Conservation (phyloP, 1,140 invertebrate genomes). For the Triops cancriformis region DNA sequence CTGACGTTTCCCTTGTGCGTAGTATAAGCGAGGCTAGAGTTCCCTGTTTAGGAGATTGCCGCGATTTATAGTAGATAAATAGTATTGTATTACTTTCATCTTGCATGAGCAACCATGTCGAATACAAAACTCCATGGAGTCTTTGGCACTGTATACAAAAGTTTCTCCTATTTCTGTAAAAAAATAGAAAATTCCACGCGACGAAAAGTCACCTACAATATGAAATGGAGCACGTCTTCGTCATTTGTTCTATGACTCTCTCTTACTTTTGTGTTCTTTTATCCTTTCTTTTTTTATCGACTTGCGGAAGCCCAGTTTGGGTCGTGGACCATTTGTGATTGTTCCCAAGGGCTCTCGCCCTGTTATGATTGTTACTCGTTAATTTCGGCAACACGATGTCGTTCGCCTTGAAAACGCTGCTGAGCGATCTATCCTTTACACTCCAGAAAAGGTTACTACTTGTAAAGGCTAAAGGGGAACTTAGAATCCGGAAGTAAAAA, state of each 20-base stretch:
- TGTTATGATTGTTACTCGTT: background rate
- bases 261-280: background rate
- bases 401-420: background rate
- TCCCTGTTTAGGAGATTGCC: background rate
- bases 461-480: background rate
- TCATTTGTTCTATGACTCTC: background rate
- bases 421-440: too few species aligned
- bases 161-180: too few species aligned
- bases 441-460: too few species aligned
- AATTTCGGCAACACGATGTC: background rate
- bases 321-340: background rate
- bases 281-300: background rate
- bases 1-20: slow-evolving; percentile 1
- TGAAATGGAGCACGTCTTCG: background rate
- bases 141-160: too few species aligned
- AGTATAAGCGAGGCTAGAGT: background rate
- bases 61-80: too few species aligned
- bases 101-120: too few species aligned
- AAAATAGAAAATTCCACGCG: background rate
- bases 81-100: too few species aligned
- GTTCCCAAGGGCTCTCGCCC: background rate
- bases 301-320: background rate
- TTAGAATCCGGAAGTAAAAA: background rate
- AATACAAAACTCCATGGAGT: too few species aligned
- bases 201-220: background rate